Base-by-base conservation (phyloP, 2,797 vertebrate genomes). In the Vireo griseus region DNA sequence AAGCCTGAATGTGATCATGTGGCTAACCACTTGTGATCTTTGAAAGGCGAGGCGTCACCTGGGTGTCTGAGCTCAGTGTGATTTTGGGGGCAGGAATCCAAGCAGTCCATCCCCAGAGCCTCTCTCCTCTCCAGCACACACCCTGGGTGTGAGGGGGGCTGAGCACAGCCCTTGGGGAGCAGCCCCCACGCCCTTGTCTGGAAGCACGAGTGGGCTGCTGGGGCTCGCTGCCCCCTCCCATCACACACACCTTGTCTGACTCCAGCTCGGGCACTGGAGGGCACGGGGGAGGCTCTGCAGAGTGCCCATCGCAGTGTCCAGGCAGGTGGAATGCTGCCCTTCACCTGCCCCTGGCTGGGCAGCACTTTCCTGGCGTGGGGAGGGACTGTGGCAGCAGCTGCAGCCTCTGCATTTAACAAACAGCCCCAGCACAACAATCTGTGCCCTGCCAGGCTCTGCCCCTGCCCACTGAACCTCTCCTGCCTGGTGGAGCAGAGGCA, bases 241-340 rank as follows among this genome's bases (percentile, higher is more conserved):
- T 7, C 1, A 4, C 45, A 11, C 7, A 1, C 39, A 1, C 1
- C 0, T 3, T 6, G 15, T 4, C n/a, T 7, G 59, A 4, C 13
- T 4, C 37, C 58, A 7, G 0, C 63, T 35, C 0, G 6, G 88
- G 31, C 79, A 59, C 28, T 0, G 40, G 13, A 31, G 54, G 6
- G 18, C 22, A 0, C 0, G 33, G 65, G 37, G 6, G 9, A 13
- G 57, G 66, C 69, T 54, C 51, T 29, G 71, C 57, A 7, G n/a
- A 28, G 45, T 0, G 0, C 39, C 29, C 2, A 2, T 2, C 17
- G 33, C 66, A 4, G 25, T 28, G 39, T 9, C 61, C 28, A 1
- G 10, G 8, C 57, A 10, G 62, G 20, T 16, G 86, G 11, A 28
- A 3, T 8, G 28, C 52, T 44, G 37, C 44, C 6, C 39, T 33